Percentiles rank a stretch among this genome's conserved stretches.
Evolutionary conservation across 2,797 vertebrate species (phyloP).

Genomic region (Loris lydekkerianus): DNA sequence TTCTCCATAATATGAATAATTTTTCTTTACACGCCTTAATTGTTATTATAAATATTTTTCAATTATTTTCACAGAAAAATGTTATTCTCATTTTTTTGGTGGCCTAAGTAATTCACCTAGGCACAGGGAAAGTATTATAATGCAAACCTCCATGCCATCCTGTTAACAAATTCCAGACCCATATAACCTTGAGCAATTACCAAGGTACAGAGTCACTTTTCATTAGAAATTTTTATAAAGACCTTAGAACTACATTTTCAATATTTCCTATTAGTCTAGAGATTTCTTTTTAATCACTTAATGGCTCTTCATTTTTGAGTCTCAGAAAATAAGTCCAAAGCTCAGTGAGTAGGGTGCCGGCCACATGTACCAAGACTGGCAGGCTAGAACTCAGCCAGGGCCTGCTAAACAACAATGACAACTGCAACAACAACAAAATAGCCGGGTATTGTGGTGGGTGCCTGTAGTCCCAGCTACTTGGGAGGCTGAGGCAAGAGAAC

Average conservation of each 20-base stretch:
- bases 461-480: too few relatives aligned
- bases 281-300: neutral
- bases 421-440: too few relatives aligned
- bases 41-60: neutral
- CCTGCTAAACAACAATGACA: too few relatives aligned
- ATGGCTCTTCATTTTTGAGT: neutral
- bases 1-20: neutral
- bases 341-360: too few relatives aligned
- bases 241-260: neutral
- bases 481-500: too few relatives aligned
- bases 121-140: neutral
- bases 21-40: neutral
- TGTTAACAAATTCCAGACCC: neutral
- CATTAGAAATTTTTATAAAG: neutral
- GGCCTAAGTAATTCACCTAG: neutral
- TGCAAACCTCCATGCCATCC: neutral
- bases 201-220: neutral
- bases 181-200: neutral
- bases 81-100: neutral
- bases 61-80: neutral
- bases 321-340: neutral
- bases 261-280: neutral
- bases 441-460: too few relatives aligned
- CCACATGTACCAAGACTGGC: too few relatives aligned
- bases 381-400: too few relatives aligned